Evolutionary conservation across 64 coral and sea anemone genomes (phyloP).

Genomic region (Cladopsammia gracilis): DNA sequence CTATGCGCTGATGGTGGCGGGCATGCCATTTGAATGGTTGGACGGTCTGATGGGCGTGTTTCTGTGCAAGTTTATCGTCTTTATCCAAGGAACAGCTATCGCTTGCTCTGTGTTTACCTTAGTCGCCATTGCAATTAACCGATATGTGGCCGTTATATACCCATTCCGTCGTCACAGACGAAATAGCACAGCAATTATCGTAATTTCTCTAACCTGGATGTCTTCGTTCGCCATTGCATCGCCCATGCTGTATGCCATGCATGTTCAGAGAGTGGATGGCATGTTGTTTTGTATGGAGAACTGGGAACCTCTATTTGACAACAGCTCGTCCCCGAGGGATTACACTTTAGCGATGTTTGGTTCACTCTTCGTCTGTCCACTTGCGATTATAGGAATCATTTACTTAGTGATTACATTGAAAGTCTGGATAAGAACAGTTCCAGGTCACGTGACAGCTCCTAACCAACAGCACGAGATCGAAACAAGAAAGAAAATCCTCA

Average conservation of each 20-base stretch:
- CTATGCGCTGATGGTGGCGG: slow-evolving; percentile 69
- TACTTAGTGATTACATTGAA: slow-evolving; percentile 45
- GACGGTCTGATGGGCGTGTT: slow-evolving; percentile 64
- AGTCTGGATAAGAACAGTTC: slow-evolving; percentile 63
- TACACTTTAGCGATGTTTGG: slow-evolving; percentile 41
- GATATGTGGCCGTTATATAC: slow-evolving; percentile 71
- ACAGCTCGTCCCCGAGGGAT: slow-evolving; percentile 13
- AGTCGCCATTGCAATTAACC: slow-evolving; percentile 66
- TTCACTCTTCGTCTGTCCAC: slow-evolving; percentile 32
- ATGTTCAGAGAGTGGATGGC: background rate
- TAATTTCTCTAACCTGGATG: slow-evolving; percentile 56
- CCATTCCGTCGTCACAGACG: background rate
- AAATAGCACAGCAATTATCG: background rate
- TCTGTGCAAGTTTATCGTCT: slow-evolving; percentile 82
- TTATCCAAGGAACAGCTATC: slow-evolving; percentile 82
- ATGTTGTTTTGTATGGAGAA: slow-evolving; percentile 6
- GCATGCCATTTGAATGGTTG: slow-evolving; percentile 75
- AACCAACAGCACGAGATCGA: slow-evolving; percentile 54
- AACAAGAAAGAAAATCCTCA: slow-evolving; percentile 66
- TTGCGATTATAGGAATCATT: slow-evolving; percentile 21
- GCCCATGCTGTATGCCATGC: slow-evolving; percentile 61
- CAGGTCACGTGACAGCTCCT: slow-evolving; percentile 63
- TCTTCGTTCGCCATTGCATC: slow-evolving; percentile 21
- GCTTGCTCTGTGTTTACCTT: slow-evolving; percentile 78
- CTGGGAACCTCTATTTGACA: slow-evolving; percentile 39